Evolutionary conservation across 37 sponge, comb jelly and placozoan genomes (phyloP), one percentile per base, ranked within the genome.

Genomic region (Hormiphora californensis): DNA sequence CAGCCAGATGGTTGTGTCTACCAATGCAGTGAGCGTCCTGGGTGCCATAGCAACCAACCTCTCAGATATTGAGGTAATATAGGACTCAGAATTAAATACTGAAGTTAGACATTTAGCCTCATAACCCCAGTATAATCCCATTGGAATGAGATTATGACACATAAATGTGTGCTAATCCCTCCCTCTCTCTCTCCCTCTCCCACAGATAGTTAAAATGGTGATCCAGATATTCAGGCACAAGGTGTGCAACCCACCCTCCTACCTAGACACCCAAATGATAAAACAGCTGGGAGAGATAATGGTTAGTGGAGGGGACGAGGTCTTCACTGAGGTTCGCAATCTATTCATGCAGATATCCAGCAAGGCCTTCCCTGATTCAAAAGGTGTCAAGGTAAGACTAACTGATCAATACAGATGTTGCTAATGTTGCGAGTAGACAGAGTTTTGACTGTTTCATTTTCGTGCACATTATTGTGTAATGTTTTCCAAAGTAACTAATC

Each of bases 331-430:
- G 46, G 81, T 73, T 1, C 81, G 40, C 28, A 36, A 43, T 28
- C 44, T 73, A 22, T 73, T 73, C 81, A 73, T 73, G 81, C 81
- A 73, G 44, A 73, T 73, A 37, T 73, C 81, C 43, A 73, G 81
- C 23, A 27, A 33, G 23, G 81, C 81, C 25, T 73, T 73, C 46
- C 35, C 81, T 15, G 81, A 73, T 43, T 73, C 81, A 27, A 73
- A 73, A 28, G 35, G 39, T 0, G 43, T 19, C 35, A 73, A 73
- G 81, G 81, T 73, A 7, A 17, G 38, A n/a, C n/a, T n/a, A n/a
- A n/a, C n/a, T n/a, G n/a, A n/a, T n/a, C n/a, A n/a, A n/a, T n/a
- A n/a, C n/a, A n/a, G n/a, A n/a, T n/a, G n/a, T n/a, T n/a, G n/a
- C n/a, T n/a, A n/a, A n/a, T n/a, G n/a, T n/a, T n/a, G n/a, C n/a